Percentiles rank a stretch among this genome's conserved stretches.
Evolutionary conservation across 2,797 vertebrate genomes (phyloP).

Genomic region (Brachyrhaphis roseni): DNA sequence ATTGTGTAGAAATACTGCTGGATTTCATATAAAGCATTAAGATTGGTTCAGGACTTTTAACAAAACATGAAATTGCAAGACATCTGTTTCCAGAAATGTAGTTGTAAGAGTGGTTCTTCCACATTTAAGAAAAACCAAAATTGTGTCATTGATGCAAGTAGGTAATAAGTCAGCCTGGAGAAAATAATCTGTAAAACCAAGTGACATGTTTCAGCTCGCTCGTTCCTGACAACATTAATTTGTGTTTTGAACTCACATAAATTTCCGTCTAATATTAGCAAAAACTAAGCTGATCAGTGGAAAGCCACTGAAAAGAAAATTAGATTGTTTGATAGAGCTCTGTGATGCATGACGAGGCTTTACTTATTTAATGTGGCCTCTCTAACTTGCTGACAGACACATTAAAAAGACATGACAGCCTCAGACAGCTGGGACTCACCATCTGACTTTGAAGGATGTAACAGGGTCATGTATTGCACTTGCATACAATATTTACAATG

Average conservation of each 20-base stretch:
- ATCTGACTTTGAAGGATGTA: slow-evolving; percentile 39
- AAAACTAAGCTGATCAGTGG: slow-evolving; percentile 29
- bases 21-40: background rate
- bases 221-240: slow-evolving; percentile 17
- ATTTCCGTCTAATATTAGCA: slow-evolving; percentile 17
- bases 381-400: slow-evolving; percentile 31
- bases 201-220: slow-evolving; percentile 24
- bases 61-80: background rate
- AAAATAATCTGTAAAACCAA: slow-evolving; percentile 8
- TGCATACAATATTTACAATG: slow-evolving; percentile 22
- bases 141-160: background rate
- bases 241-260: slow-evolving; percentile 26
- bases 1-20: background rate
- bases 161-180: background rate
- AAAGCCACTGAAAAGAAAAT: slow-evolving; percentile 21
- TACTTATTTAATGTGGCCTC: slow-evolving; percentile 32
- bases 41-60: background rate
- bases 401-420: slow-evolving; percentile 29
- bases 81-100: background rate
- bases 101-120: background rate
- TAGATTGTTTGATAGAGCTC: slow-evolving; percentile 23
- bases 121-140: background rate
- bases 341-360: slow-evolving; percentile 12
- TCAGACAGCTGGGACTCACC: slow-evolving; percentile 24
- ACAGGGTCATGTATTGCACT: slow-evolving; percentile 18